A percentile compares a stretch with the other conserved stretches of the same genome.
Conservation (phyloP, 2,113 vertebrate genomes). For the Osmerus eperlanus region DNA sequence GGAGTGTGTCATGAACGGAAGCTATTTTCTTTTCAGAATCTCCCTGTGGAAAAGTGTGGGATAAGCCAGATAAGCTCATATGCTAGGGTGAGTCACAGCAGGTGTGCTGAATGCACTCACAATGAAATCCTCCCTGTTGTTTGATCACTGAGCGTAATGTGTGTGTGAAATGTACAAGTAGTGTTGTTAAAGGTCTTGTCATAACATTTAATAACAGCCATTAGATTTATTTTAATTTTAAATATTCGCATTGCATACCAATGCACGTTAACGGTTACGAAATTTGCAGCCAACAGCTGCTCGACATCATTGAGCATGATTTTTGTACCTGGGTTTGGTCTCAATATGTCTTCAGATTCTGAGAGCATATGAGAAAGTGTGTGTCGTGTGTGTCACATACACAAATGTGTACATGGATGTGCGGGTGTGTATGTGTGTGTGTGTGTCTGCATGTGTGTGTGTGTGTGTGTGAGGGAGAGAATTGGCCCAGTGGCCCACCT, state of each 20-base stretch:
- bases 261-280: too few species aligned
- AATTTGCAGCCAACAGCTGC: too few species aligned
- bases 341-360: background rate
- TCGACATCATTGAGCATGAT: too few species aligned
- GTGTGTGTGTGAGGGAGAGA: conserved; percentile 54
- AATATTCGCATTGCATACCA: background rate
- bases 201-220: background rate
- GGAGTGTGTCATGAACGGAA: conserved; percentile 59
- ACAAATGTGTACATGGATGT: conserved; percentile 19
- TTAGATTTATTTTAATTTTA: background rate
- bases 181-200: conserved; percentile 30
- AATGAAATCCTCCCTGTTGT: conserved; percentile 63
- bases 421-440: conserved; percentile 24
- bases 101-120: conserved; percentile 68
- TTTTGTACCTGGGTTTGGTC: conserved; percentile 3
- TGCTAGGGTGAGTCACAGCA: conserved; percentile 66
- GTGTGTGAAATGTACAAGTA: conserved; percentile 53
- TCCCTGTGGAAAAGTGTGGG: conserved; percentile 65
- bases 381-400: conserved; percentile 12
- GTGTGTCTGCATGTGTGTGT: conserved; percentile 26
- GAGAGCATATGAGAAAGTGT: background rate
- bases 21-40: conserved; percentile 67
- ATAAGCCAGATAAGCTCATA: conserved; percentile 63
- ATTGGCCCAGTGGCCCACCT: conserved; percentile 70
- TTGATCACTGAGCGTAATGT: conserved; percentile 64